phyloP scores from a whole-genome alignment of 2,888 invertebrate genomes.

The Sinotaia quadrata region DNA sequence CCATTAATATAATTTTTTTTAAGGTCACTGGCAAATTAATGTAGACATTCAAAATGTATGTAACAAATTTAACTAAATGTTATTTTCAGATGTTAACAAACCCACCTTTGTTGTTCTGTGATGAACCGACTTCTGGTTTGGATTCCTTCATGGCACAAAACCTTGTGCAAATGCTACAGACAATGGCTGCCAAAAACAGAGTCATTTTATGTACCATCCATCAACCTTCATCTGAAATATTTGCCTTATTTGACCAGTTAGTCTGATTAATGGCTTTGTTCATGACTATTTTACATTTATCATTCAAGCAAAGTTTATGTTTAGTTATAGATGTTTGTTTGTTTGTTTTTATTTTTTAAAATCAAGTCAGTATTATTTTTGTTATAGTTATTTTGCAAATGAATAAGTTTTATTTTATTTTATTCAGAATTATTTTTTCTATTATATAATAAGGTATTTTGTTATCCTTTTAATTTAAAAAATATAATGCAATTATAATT shows the following conservation, averaged over 20 bases:
- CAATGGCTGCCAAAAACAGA: constrained; percentile 81
- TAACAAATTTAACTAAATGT: not conserved
- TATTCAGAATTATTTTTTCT: too few relatives aligned
- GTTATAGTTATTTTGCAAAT: too few relatives aligned
- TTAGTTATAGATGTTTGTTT: not conserved
- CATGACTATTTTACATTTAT: too few relatives aligned
- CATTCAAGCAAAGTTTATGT: too few relatives aligned
- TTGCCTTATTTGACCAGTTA: constrained; percentile 86
- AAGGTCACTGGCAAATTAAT: too few relatives aligned
- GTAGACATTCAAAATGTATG: not conserved
- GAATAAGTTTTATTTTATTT: too few relatives aligned
- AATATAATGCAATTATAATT: too few relatives aligned
- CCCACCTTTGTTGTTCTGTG: constrained; percentile 94
- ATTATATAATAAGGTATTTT: too few relatives aligned
- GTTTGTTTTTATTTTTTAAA: not conserved
- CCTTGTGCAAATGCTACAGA: constrained; percentile 82
- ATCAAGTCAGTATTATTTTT: too few relatives aligned
- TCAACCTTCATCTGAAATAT: constrained; percentile 87
- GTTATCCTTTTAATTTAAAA: too few relatives aligned
- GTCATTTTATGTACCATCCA: constrained; percentile 94
- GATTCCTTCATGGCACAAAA: constrained; percentile 98
- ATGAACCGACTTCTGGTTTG: constrained; percentile 96
- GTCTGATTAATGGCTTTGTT: too few relatives aligned
- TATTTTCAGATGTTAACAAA: constrained; percentile 86
- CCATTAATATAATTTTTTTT: not conserved